Conservation (phyloP, 2,888 invertebrate genomes). For the Thelaira solivaga region DNA sequence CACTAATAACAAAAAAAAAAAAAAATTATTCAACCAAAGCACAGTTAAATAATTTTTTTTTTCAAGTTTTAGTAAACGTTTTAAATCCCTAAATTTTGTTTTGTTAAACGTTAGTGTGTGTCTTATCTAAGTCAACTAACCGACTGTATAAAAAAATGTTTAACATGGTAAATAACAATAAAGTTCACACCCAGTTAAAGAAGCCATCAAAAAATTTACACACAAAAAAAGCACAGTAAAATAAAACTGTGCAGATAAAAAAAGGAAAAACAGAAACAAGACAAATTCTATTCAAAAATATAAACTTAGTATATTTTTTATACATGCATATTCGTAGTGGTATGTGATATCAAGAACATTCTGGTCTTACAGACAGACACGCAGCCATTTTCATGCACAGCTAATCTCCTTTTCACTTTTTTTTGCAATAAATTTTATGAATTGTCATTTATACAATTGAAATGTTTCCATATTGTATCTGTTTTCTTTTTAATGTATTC, state of each 20-base stretch:
- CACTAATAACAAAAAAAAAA: no score
- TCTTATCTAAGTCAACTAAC: slow-evolving; percentile 12
- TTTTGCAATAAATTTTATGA: neutral
- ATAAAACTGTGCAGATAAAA: neutral
- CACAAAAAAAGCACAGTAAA: neutral
- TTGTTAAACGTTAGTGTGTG: neutral
- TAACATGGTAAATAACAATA: slow-evolving; percentile 46
- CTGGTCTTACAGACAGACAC: neutral
- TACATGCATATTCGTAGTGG: slow-evolving; percentile 9
- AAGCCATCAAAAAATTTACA: slow-evolving; percentile 43
- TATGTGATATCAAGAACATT: slow-evolving; percentile 25
- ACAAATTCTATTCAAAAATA: neutral
- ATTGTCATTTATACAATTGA: slow-evolving; percentile 15
- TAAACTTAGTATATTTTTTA: neutral
- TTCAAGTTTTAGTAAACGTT: neutral
- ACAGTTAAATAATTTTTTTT: no score
- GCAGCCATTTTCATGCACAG: slow-evolving; percentile 26
- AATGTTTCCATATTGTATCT: slow-evolving; percentile 7
- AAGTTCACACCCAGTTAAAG: slow-evolving; percentile 58
- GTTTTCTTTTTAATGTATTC: neutral
- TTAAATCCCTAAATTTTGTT: neutral
- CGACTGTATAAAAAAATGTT: slow-evolving; percentile 13
- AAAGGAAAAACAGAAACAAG: neutral
- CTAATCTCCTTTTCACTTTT: slow-evolving; percentile 33
- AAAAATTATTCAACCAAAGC: no score